These are phyloP conservation scores for Sparus aurata DNA, from an alignment of 2,797 vertebrate genomes.

Conservation along the genomic window DNA sequence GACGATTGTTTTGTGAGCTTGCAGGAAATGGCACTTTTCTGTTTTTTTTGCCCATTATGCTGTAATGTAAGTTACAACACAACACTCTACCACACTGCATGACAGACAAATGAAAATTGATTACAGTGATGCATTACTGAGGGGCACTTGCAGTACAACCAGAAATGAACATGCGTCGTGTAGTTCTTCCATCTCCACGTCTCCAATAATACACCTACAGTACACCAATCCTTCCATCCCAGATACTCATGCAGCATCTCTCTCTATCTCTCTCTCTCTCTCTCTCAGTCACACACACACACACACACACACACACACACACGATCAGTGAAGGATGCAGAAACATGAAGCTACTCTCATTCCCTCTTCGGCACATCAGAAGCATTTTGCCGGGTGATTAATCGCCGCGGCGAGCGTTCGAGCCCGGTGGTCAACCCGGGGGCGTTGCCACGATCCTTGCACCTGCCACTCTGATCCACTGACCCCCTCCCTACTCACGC, in stretches of 20 bases:
- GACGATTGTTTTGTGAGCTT: too few relatives aligned
- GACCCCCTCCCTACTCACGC: constrained; percentile 28
- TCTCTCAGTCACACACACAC: constrained; percentile 23
- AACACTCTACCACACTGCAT: too few relatives aligned
- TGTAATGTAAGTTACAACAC: too few relatives aligned
- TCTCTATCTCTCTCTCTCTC: constrained; percentile 1
- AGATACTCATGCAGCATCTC: constrained; percentile 4
- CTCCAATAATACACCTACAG: background rate
- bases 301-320: constrained; percentile 25
- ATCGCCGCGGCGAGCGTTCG: constrained; percentile 69
- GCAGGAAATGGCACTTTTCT: too few relatives aligned
- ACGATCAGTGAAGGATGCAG: constrained; percentile 72
- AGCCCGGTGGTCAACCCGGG: constrained; percentile 66
- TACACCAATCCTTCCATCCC: background rate
- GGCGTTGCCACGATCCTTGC: constrained; percentile 75
- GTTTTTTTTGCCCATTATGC: too few relatives aligned
- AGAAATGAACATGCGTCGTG: background rate
- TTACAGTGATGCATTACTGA: too few relatives aligned
- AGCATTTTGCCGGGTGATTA: constrained; percentile 84
- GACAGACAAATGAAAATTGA: too few relatives aligned
- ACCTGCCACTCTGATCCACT: constrained; percentile 77
- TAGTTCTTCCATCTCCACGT: background rate
- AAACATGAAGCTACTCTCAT: constrained; percentile 66
- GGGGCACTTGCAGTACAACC: background rate
- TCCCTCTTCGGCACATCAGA: constrained; percentile 77